A percentile compares a stretch with the other conserved stretches of the same genome.
Evolutionary conservation across 1,140 invertebrate species (phyloP).

Genomic region (Caerostris darwini): DNA sequence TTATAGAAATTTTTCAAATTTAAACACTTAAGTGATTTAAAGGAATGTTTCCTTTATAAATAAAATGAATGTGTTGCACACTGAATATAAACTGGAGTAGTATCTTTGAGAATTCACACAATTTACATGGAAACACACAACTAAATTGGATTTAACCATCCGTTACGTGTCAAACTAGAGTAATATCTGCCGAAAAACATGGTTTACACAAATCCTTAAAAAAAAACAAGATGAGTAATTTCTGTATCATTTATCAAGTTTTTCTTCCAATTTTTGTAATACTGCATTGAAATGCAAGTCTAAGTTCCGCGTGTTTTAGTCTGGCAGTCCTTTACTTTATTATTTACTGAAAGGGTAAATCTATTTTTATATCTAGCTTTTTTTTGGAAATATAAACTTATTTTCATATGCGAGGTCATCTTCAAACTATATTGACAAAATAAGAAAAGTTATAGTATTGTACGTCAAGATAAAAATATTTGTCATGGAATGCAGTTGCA

Average conservation of each 20-base stretch:
- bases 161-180: not conserved
- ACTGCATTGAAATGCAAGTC: not conserved
- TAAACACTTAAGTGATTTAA: not conserved
- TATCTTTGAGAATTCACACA: not conserved
- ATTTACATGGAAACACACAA: not conserved
- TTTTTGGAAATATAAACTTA: no score
- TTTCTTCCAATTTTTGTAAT: not conserved
- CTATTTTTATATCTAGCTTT: no score
- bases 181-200: not conserved
- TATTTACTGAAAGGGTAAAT: no score
- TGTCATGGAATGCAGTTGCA: no score
- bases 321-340: no score
- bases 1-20: not conserved
- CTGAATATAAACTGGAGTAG: not conserved
- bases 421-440: no score
- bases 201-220: not conserved
- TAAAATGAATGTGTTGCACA: not conserved
- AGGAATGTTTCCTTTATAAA: not conserved
- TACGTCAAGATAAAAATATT: no score
- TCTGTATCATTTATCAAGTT: not conserved
- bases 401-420: no score
- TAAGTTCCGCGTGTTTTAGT: not conserved
- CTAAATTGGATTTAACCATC: conserved; percentile 5
- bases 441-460: no score
- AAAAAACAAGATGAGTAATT: not conserved